These are phyloP conservation scores for Camponotus fellah DNA, from an alignment of 2,888 invertebrate genomes.

Conservation along the genomic window DNA sequence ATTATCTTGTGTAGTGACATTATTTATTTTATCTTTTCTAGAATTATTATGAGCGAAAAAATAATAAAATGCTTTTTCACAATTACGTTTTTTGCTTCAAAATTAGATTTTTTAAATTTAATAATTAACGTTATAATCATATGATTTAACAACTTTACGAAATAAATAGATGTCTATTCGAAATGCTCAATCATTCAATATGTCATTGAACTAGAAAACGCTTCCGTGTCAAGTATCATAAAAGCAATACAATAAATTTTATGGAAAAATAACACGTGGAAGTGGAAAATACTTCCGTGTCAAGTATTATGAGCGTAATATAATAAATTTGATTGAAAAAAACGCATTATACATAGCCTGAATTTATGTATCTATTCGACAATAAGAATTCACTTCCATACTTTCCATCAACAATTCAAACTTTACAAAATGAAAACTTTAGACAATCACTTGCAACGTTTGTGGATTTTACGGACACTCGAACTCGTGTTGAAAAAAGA, in stretches of 20 bases:
- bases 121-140: background rate
- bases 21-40: constrained; percentile 24
- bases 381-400: constrained; percentile 14
- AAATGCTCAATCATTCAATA: background rate
- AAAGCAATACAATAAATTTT: constrained; percentile 16
- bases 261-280: constrained; percentile 2
- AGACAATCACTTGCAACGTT: background rate
- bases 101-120: constrained; percentile 12
- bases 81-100: background rate
- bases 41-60: background rate
- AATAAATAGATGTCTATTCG: constrained; percentile 6
- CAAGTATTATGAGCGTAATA: background rate
- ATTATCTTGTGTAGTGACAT: background rate
- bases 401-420: constrained; percentile 31
- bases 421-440: constrained; percentile 36
- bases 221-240: background rate
- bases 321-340: constrained; percentile 25
- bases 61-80: constrained; percentile 2
- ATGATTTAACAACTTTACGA: background rate
- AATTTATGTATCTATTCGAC: constrained; percentile 22
- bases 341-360: background rate
- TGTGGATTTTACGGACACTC: constrained; percentile 48
- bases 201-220: background rate
- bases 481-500: no score
- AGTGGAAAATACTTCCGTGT: constrained; percentile 13